A percentile compares a stretch with the other conserved stretches of the same genome.
Conservation (phyloP, 2,797 vertebrate genomes). For the Hydrocynus forskahlii region DNA sequence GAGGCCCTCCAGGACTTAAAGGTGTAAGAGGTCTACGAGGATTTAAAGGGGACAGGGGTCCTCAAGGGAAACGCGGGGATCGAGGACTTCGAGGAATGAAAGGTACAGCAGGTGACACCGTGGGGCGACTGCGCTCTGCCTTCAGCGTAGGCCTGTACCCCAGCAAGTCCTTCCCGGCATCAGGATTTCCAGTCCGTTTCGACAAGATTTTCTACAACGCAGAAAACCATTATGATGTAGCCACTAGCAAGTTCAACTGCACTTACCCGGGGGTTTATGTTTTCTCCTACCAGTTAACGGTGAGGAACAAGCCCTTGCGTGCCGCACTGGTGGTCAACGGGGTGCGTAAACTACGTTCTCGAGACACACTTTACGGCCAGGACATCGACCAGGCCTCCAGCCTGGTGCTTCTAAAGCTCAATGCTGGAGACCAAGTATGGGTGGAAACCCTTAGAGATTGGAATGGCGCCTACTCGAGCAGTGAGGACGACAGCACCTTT, state of each 20-base stretch:
- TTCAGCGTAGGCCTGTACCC: constrained; percentile 91
- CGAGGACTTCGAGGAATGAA: constrained; percentile 85
- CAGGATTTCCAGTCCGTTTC: constrained; percentile 88
- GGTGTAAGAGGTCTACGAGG: constrained; percentile 85
- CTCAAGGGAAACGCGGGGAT: constrained; percentile 87
- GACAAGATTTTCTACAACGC: constrained; percentile 92
- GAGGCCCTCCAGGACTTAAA: constrained; percentile 75
- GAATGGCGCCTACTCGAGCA: constrained; percentile 92
- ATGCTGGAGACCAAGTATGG: constrained; percentile 91
- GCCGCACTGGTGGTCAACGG: constrained; percentile 88
- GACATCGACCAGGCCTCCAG: constrained; percentile 95
- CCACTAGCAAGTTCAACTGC: constrained; percentile 89
- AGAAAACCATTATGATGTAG: constrained; percentile 85
- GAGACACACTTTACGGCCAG: constrained; percentile 91
- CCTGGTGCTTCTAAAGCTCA: constrained; percentile 85
- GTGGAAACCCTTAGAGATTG: constrained; percentile 93
- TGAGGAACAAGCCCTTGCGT: constrained; percentile 87
- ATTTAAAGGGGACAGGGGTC: constrained; percentile 85
- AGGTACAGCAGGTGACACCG: constrained; percentile 80
- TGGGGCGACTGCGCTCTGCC: constrained; percentile 75
- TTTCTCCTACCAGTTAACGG: constrained; percentile 93
- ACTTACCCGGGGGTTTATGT: constrained; percentile 87
- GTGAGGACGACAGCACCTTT: constrained; percentile 94
- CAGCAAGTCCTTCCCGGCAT: constrained; percentile 89
- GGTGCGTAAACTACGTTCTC: constrained; percentile 82